Base-by-base conservation (phyloP, 2,888 invertebrate species). In the Bedellia somnulentella region DNA sequence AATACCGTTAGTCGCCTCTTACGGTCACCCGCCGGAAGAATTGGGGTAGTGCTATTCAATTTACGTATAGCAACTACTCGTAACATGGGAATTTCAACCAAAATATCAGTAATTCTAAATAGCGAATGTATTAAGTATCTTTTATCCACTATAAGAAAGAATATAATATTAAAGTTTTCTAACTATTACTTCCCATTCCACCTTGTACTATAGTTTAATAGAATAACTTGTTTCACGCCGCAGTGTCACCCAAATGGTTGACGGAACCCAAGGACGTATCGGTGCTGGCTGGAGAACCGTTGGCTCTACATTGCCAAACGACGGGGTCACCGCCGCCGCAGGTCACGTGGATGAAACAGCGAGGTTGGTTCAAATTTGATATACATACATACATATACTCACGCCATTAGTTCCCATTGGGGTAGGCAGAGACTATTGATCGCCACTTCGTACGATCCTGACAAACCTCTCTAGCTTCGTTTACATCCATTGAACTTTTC, bases 181-280 rank as follows among this genome's bases (percentile, higher is more conserved):
- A n/a, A n/a, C n/a, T n/a, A n/a, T n/a, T n/a, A n/a, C n/a, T n/a
- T n/a, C n/a, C n/a, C n/a, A n/a, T n/a, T n/a, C n/a, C n/a, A n/a
- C n/a, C n/a, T n/a, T n/a, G n/a, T n/a, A n/a, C n/a, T n/a, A n/a
- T n/a, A n/a, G n/a, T n/a, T n/a, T 30, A 30, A 17, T 6, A 9
- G 21, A 18, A 6, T 18, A 18, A 4, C 10, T 17, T 31, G 30
- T 33, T 44, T 4, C 59, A 68, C 36, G 64, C 68, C 54, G 57
- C 66, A 89, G 89, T 88, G 38, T 88, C 89, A 12, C 87, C 88
- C 4, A 84, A 86, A 47, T 86, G 87, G 83, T 71, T 85, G 32
- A 62, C 82, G 45, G 87, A 88, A 50, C 87, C 87, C 6, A 78
- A 80, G 49, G 86, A 88, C 52, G 82, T 83, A 42, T 82, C 85